phyloP scores from a whole-genome alignment of 2,113 vertebrate species.

The Nerophis lumbriciformis region DNA sequence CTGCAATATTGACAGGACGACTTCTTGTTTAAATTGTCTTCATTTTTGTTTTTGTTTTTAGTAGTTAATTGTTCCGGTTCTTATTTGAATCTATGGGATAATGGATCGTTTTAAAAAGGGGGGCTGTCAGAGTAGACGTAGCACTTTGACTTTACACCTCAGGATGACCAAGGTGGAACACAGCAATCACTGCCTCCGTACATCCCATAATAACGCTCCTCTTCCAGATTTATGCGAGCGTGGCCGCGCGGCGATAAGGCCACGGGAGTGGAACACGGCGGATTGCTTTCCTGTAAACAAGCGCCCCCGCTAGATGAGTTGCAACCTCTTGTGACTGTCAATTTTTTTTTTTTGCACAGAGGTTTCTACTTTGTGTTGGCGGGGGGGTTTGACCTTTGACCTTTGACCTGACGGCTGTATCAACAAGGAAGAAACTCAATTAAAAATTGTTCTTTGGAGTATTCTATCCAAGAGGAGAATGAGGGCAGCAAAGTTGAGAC shows the following conservation, averaged over 20 bases:
- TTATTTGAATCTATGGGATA: not conserved
- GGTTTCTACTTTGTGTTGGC: slow-evolving; percentile 43
- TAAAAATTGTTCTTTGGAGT: slow-evolving; percentile 4
- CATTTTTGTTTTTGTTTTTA: not conserved
- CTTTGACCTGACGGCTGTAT: slow-evolving; percentile 36
- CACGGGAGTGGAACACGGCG: slow-evolving; percentile 23
- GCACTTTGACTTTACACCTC: not conserved
- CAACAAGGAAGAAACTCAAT: slow-evolving; percentile 25
- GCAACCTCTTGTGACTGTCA: slow-evolving; percentile 45
- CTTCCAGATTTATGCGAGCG: not conserved
- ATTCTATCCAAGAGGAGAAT: too few species aligned
- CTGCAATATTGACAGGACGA: not conserved
- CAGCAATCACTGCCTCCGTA: not conserved
- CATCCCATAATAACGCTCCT: not conserved
- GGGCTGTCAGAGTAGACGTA: not conserved
- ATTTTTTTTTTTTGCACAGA: slow-evolving; percentile 33
- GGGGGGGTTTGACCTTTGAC: not conserved
- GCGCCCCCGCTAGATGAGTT: slow-evolving; percentile 35
- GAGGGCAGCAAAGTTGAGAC: too few species aligned
- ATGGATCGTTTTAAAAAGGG: not conserved
- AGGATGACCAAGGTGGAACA: not conserved
- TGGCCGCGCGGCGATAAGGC: not conserved
- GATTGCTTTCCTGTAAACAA: slow-evolving; percentile 54
- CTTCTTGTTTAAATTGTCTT: not conserved
- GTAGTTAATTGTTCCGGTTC: not conserved